Percentiles rank a stretch among this genome's conserved stretches.
phyloP scores from a whole-genome alignment of 1,140 invertebrate species.

The Ridgeia piscesae region DNA sequence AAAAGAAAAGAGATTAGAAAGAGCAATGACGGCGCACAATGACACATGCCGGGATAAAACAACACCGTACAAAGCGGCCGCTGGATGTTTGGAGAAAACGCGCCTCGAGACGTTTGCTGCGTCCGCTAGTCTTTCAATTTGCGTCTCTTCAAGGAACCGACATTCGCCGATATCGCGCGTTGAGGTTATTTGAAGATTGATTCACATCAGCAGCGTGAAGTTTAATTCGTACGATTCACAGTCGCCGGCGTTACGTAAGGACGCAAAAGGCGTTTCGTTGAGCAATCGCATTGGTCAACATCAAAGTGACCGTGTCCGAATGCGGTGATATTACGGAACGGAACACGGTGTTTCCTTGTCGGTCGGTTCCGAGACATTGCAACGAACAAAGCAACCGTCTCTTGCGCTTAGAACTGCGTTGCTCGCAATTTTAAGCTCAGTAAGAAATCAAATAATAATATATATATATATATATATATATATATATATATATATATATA shows the following conservation, averaged over 20 bases:
- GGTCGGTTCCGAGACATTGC: not conserved
- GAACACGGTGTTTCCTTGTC: not conserved
- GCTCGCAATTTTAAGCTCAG: not conserved
- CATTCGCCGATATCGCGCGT: not conserved
- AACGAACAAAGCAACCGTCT: not conserved
- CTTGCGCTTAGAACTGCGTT: not conserved
- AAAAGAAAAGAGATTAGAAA: conserved; percentile 1
- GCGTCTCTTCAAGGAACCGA: not conserved
- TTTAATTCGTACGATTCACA: not conserved
- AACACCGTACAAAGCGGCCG: not conserved
- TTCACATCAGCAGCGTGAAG: not conserved
- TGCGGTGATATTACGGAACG: not conserved
- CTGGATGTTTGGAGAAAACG: not conserved
- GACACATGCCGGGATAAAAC: not conserved
- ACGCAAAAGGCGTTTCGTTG: not conserved
- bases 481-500: too few species aligned
- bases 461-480: too few species aligned
- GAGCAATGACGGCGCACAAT: not conserved
- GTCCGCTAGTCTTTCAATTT: not conserved
- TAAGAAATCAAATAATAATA: too few species aligned
- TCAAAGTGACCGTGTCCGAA: not conserved
- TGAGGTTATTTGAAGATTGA: not conserved
- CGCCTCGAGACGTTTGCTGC: not conserved
- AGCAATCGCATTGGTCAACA: not conserved
- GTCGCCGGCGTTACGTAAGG: not conserved